A percentile compares a stretch with the other conserved stretches of the same genome.
Conservation (phyloP, 2,113 vertebrate species). For the mouse (Mus musculus) region GRCm39 chr14:106114001-106114500, state of each 20-base stretch:
- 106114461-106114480: neutral
- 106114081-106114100: conserved; percentile 73
- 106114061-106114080: conserved; percentile 79
- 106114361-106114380: neutral
- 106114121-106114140: conserved; percentile 68
- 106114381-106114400: neutral
- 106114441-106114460: conserved; percentile 33
- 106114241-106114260: neutral
- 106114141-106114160: conserved; percentile 63
- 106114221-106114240: neutral
- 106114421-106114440: conserved; percentile 12
- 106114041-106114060: conserved; percentile 73
- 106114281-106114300: neutral
- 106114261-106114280: neutral
- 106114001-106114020: conserved; percentile 78
- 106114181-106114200: neutral
- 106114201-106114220: conserved; percentile 33
- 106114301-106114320: neutral
- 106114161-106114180: conserved; percentile 66
- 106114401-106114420: neutral
- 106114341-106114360: conserved; percentile 6
- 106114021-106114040: conserved; percentile 63
- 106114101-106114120: conserved; percentile 67
- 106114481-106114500: neutral
- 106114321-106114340: conserved; percentile 5